phyloP scores from a whole-genome alignment of 2,797 vertebrate genomes.

The Numenius phaeopus region DNA sequence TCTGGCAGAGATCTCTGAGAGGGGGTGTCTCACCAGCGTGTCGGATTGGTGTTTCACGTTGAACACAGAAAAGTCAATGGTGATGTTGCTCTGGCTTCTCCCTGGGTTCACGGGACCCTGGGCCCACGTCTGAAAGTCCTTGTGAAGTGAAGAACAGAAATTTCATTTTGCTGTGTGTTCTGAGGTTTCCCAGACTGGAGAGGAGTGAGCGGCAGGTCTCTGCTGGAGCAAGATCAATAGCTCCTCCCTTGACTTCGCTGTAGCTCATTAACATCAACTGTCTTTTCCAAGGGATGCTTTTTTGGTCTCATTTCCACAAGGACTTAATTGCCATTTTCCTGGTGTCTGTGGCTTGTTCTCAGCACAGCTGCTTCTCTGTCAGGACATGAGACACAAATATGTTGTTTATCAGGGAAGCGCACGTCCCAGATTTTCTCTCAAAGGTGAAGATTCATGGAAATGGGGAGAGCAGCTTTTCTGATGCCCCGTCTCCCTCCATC shows the following conservation, averaged over 20 bases:
- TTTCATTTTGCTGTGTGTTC: not conserved
- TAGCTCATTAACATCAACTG: conserved; percentile 11
- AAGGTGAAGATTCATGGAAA: conserved; percentile 16
- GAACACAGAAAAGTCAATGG: not conserved
- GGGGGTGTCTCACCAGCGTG: not conserved
- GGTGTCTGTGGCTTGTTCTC: not conserved
- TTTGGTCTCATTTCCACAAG: conserved; percentile 1
- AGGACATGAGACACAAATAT: not conserved
- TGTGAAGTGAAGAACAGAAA: not conserved
- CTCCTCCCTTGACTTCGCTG: not conserved
- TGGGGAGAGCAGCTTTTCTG: not conserved
- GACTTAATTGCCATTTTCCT: conserved; percentile 12
- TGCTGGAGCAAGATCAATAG: not conserved
- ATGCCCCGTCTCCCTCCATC: not conserved
- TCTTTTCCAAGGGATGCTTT: not conserved
- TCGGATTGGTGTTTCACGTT: rapidly evolving
- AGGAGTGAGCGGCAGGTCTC: not conserved
- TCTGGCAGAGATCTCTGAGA: not conserved
- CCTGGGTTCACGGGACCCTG: not conserved
- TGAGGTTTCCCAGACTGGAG: not conserved
- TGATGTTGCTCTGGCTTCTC: not conserved
- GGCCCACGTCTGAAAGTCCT: not conserved
- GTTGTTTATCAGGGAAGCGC: not conserved
- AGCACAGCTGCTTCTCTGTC: conserved; percentile 37
- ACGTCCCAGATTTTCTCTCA: not conserved